Evolutionary conservation across 2,888 invertebrate genomes (phyloP), one percentile per base, ranked within the genome.

Genomic region (Heliconius aoede): DNA sequence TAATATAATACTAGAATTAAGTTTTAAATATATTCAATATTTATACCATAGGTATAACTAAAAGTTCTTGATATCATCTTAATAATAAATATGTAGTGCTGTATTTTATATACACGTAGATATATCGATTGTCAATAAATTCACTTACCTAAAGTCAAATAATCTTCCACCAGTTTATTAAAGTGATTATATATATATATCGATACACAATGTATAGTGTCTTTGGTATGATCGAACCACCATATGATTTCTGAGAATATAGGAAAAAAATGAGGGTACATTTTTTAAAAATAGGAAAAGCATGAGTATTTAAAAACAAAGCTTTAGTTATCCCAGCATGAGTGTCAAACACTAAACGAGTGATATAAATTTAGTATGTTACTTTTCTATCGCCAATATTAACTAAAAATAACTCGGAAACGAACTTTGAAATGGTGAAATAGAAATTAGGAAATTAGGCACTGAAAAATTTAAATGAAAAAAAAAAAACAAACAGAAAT

Each of bases 161-260:
- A n/a, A n/a, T n/a, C n/a, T n/a, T n/a, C n/a, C n/a, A n/a, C n/a
- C n/a, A n/a, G n/a, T n/a, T n/a, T n/a, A n/a, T n/a, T n/a, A n/a
- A n/a, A n/a, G n/a, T n/a, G n/a, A 64, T 13, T 64, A 32, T 8
- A n/a, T 24, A 36, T 60, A 26, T 26, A 65, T 65, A 40, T 24
- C 36, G 11, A 65, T 65, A 65, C 65, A 40, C 62, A 62, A 11
- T 40, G 24, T 15, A n/a, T 24, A 65, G 36, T 36, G 65, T 65
- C 65, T 65, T 65, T 65, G 65, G 65, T 65, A 65, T 65, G 65
- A 65, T 24, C 65, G 65, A 65, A 36, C 36, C 11, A 36, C 65
- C 32, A 18, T 62, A 7, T 36, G 3, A 36, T 65, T 65, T 65
- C 36, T 24, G 40, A 13, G 7, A 13, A n/a, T 15, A 65, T 36